Conservation (phyloP, 2,888 invertebrate species). For the Odontothrips loti region DNA sequence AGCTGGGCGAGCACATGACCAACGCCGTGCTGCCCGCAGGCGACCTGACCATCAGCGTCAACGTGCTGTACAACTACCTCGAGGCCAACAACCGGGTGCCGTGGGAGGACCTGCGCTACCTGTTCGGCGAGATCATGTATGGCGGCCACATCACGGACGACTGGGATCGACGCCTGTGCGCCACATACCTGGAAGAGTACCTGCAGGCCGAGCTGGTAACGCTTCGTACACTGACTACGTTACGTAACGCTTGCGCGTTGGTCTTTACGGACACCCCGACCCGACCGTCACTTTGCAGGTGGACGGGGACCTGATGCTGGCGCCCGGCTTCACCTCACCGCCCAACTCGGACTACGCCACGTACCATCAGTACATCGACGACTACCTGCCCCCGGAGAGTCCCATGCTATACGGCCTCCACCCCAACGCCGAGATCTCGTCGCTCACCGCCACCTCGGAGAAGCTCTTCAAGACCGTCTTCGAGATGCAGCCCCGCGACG, state of each 20-base stretch:
- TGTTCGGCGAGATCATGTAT: slow-evolving; percentile 97
- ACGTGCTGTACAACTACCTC: slow-evolving; percentile 84
- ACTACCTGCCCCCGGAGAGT: slow-evolving; percentile 78
- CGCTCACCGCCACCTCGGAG: slow-evolving; percentile 81
- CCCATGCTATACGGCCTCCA: slow-evolving; percentile 89
- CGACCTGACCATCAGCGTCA: slow-evolving; percentile 87
- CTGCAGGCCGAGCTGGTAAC: slow-evolving; percentile 75
- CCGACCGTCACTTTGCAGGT: slow-evolving; percentile 52
- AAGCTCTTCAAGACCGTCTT: slow-evolving; percentile 77
- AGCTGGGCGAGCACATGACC: neutral
- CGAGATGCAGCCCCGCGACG: slow-evolving; percentile 84
- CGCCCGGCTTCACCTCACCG: slow-evolving; percentile 80
- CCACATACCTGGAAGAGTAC: slow-evolving; percentile 79
- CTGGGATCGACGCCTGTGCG: slow-evolving; percentile 86
- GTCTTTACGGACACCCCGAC: neutral
- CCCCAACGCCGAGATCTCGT: slow-evolving; percentile 93
- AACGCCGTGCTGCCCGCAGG: slow-evolving; percentile 51
- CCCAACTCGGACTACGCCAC: slow-evolving; percentile 81
- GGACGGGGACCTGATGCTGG: slow-evolving; percentile 78
- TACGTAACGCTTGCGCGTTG: too few relatives aligned
- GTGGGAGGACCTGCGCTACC: slow-evolving; percentile 90
- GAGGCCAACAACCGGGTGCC: slow-evolving; percentile 84
- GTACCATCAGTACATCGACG: slow-evolving; percentile 85
- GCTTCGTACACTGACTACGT: too few relatives aligned
- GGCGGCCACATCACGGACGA: slow-evolving; percentile 96